Evolutionary conservation across 2,113 vertebrate genomes (phyloP).

Genomic region (Sphyrna mokarran): DNA sequence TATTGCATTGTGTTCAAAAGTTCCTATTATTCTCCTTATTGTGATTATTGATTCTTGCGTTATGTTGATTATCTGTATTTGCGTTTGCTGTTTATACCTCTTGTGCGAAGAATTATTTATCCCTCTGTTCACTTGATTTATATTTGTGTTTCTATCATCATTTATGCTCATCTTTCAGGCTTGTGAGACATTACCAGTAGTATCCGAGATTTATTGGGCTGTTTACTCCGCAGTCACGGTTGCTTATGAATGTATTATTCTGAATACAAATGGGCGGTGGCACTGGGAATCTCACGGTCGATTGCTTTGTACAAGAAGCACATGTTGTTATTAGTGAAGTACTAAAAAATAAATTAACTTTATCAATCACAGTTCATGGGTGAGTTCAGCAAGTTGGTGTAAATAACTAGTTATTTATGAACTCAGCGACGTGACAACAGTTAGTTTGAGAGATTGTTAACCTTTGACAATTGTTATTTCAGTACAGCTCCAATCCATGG

Average conservation of each 20-base stretch:
- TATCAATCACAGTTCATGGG: slow-evolving; percentile 13
- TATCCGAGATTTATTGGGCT: background rate
- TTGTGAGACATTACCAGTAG: background rate
- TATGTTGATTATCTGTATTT: background rate
- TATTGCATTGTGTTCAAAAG: background rate
- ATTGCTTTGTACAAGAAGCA: slow-evolving; percentile 3
- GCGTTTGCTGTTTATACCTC: background rate
- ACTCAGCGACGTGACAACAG: background rate
- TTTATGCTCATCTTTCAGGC: background rate
- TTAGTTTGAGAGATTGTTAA: background rate
- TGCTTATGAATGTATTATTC: background rate
- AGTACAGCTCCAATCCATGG: background rate
- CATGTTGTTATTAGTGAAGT: background rate
- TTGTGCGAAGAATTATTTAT: background rate
- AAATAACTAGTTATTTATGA: background rate
- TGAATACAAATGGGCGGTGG: background rate
- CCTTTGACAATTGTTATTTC: background rate
- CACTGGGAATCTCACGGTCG: background rate
- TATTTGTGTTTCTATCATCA: background rate
- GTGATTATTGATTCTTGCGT: background rate
- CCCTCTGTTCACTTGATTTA: slow-evolving; percentile 3
- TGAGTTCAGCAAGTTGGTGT: background rate
- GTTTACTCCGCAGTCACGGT: background rate
- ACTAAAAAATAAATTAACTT: slow-evolving; percentile 26
- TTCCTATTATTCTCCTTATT: background rate